Evolutionary conservation across 2,888 invertebrate genomes (phyloP).

Genomic region (Brachypalpus laphriformis): DNA sequence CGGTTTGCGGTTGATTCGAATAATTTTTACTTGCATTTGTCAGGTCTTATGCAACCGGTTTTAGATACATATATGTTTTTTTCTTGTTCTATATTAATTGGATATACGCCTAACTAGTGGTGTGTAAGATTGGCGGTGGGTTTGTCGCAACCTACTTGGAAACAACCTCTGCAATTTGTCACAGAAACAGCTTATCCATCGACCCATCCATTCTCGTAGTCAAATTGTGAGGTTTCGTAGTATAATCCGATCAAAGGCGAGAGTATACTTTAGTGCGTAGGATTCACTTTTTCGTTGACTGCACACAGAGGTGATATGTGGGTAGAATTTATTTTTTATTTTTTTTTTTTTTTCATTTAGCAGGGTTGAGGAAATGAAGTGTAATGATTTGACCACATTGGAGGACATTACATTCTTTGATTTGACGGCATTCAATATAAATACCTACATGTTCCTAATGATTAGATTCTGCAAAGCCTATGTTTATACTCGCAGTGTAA

Average conservation of each 20-base stretch:
- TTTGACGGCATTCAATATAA: no score
- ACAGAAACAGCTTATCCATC: constrained; percentile 18
- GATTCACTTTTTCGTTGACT: constrained; percentile 28
- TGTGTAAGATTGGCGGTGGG: constrained; percentile 2
- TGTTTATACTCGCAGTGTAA: no score
- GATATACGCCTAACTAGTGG: constrained; percentile 27
- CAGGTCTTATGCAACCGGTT: constrained; percentile 22
- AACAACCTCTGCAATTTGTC: constrained; percentile 44
- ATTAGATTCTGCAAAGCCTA: no score
- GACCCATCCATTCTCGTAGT: not conserved
- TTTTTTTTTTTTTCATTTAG: not conserved
- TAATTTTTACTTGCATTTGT: not conserved
- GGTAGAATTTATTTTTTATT: not conserved
- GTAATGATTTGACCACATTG: not conserved
- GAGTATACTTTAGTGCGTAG: constrained; percentile 21
- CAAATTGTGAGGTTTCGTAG: constrained; percentile 55
- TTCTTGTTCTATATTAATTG: constrained; percentile 19
- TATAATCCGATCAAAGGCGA: constrained; percentile 45
- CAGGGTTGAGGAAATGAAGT: not conserved
- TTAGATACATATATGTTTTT: not conserved
- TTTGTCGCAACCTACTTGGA: constrained; percentile 7
- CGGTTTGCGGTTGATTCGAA: constrained; percentile 4
- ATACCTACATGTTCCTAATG: no score
- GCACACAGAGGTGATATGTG: not conserved
- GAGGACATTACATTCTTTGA: not conserved